phyloP scores from a whole-genome alignment of 35 echinoderm and acorn worm species.

The Apostichopus japonicus region DNA sequence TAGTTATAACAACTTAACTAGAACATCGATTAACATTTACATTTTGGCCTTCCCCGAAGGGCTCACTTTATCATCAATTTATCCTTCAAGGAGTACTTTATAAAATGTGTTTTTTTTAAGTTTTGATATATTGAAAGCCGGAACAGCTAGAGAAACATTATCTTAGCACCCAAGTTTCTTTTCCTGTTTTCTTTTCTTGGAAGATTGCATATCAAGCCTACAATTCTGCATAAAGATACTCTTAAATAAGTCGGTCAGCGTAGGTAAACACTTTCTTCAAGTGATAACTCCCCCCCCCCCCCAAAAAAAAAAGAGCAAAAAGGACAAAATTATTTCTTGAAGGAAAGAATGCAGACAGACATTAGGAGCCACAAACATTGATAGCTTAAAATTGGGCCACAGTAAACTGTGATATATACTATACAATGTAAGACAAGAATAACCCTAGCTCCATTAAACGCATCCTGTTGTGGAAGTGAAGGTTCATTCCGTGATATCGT shows the following conservation, averaged over 20 bases:
- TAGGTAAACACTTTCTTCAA: too few species aligned
- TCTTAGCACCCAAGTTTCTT: background rate
- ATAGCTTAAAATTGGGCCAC: background rate
- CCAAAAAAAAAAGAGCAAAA: background rate
- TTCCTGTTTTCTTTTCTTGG: background rate
- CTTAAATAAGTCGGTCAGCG: too few species aligned
- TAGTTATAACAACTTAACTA: too few species aligned
- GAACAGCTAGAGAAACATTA: background rate
- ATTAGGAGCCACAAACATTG: conserved; percentile 5
- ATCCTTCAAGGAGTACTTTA: too few species aligned
- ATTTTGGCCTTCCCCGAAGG: too few species aligned
- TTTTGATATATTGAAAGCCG: too few species aligned
- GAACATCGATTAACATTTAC: too few species aligned
- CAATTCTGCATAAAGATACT: too few species aligned
- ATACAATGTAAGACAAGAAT: background rate
- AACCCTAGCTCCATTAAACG: background rate
- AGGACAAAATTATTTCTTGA: background rate
- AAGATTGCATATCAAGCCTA: too few species aligned
- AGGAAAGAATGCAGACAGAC: conserved; percentile 6
- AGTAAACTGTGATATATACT: background rate
- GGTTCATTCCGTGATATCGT: background rate
- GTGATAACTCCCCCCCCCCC: too few species aligned
- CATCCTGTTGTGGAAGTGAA: conserved; percentile 1
- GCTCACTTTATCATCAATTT: too few species aligned
- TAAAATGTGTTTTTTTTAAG: too few species aligned